Base-by-base conservation (phyloP, 2,113 vertebrate genomes). In the Pseudopodoces humilis region DNA sequence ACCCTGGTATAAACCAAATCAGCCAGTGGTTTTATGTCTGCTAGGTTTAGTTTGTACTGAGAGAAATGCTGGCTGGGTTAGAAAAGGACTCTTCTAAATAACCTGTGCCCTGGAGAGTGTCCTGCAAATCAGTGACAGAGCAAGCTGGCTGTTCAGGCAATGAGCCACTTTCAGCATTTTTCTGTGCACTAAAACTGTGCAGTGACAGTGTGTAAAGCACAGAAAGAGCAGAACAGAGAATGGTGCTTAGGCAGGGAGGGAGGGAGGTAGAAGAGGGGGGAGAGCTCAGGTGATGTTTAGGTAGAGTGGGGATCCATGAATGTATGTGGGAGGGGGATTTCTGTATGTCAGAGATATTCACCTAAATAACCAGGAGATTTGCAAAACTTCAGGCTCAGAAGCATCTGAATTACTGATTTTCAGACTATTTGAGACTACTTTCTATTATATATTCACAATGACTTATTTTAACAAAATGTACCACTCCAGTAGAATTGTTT, bases 91-190 rank as follows among this genome's bases (percentile, higher is more conserved):
- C 9, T n/a, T 74, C 31, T 58, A 17, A 60, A 64, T 17, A 56
- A 59, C 6, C 3, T 68, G 10, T 19, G 21, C 21, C 5, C 23
- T 62, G 17, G 13, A 75, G 13, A n/a, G 4, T 8, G 6, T 47
- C 55, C 64, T 74, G 33, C 44, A 59, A 77, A 63, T 5, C 7
- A 82, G 27, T 13, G 16, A 39, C 3, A 11, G 15, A 74, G 9
- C 5, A 60, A 86, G 35, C 6, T 55, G 10, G 7, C 27, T 78
- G n/a, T 14, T 52, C 41, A 74, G 37, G 27, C 15, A 7, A 7
- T 0, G 0, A 62, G 49, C 6, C 16, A 15, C 23, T 17, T 17
- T 41, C 13, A 41, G n/a, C 10, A 21, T 4, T 84, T 28, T 70
- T 53, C 31, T 74, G 69, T 60, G 33, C 11, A 31, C 6, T 41